phyloP scores from a whole-genome alignment of 1,140 invertebrate genomes.

The Aphelenchoides avenae region DNA sequence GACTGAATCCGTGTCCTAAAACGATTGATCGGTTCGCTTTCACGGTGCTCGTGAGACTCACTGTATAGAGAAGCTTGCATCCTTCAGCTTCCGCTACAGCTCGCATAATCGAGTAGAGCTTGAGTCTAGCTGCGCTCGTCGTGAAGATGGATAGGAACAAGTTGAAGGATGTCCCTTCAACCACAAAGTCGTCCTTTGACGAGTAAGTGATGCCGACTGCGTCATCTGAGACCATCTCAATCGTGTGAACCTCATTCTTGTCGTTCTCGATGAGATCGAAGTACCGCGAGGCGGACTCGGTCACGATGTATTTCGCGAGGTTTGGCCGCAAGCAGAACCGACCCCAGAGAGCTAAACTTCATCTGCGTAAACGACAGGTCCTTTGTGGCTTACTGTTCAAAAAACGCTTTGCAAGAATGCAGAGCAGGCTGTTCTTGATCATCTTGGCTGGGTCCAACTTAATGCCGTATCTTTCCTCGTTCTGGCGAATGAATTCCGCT shows the following conservation, averaged over 20 bases:
- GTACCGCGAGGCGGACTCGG: conserved; percentile 1
- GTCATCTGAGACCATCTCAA: conserved; percentile 1
- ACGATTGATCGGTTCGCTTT: no score
- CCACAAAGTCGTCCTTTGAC: no score
- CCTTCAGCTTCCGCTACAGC: neutral
- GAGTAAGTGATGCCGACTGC: neutral
- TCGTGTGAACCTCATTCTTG: neutral
- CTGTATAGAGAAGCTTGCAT: no score
- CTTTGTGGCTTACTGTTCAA: no score
- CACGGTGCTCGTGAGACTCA: no score
- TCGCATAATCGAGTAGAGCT: no score
- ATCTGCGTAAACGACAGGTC: no score
- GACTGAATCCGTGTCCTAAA: no score
- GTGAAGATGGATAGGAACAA: no score
- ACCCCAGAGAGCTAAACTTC: conserved; percentile 7
- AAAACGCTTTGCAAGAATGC: no score
- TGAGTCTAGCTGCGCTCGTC: neutral
- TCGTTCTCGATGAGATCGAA: neutral
- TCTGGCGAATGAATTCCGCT: conserved; percentile 1
- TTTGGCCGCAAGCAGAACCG: neutral
- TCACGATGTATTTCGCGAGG: neutral
- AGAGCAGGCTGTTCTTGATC: no score
- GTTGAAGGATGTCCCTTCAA: no score
- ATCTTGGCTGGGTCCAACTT: neutral
- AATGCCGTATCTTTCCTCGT: conserved; percentile 6